Evolutionary conservation across 1,140 invertebrate species (phyloP).

Genomic region (Anoplolepis gracilipes): DNA sequence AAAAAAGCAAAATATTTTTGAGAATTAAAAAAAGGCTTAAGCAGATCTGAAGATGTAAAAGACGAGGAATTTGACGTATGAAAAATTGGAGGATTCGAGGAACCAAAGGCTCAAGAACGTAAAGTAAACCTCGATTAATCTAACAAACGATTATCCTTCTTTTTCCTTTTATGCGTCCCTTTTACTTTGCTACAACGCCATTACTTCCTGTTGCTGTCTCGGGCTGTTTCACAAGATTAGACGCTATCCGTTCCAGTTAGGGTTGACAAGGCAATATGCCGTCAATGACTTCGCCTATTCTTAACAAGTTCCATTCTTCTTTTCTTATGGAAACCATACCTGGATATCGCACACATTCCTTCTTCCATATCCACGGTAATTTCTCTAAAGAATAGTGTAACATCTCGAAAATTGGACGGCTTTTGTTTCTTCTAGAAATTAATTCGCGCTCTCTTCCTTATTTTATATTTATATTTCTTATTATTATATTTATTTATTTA

Average conservation of each 20-base stretch:
- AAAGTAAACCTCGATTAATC: conserved; percentile 41
- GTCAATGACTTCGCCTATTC: conserved; percentile 35
- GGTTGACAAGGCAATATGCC: conserved; percentile 62
- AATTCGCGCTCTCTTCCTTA: not conserved
- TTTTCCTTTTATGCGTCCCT: not conserved
- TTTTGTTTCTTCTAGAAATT: not conserved
- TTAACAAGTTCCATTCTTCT: conserved; percentile 55
- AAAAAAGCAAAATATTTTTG: not conserved
- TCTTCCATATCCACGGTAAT: not conserved
- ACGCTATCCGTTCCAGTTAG: conserved; percentile 71
- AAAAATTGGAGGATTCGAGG: not conserved
- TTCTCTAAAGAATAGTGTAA: too few relatives aligned
- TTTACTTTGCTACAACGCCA: conserved; percentile 42
- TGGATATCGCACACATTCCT: conserved; percentile 6
- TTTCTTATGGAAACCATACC: conserved; percentile 9
- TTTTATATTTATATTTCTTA: not conserved
- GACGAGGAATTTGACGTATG: not conserved
- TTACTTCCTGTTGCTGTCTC: conserved; percentile 29
- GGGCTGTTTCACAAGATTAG: conserved; percentile 68
- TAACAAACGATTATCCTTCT: conserved; percentile 39
- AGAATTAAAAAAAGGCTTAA: not conserved
- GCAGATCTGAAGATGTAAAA: not conserved
- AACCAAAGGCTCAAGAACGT: conserved; percentile 4
- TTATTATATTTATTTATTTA: not conserved
- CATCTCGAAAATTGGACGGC: too few relatives aligned